Conservation (phyloP, 2,888 invertebrate species). For the Phyllotreta striolata region DNA sequence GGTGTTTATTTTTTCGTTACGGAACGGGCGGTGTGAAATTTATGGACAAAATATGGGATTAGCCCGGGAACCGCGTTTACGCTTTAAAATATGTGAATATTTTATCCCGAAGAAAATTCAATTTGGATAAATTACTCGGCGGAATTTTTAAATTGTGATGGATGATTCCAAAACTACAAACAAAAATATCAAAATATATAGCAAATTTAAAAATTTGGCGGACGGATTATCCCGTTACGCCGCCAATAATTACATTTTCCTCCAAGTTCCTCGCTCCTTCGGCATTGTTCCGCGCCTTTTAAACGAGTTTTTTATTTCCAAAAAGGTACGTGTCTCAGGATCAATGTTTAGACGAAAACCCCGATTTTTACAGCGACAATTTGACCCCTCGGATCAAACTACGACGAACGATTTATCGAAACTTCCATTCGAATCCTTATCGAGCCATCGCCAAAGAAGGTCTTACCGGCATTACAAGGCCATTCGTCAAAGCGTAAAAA, state of each 20-base stretch:
- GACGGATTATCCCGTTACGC: no score
- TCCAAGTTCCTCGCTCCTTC: no score
- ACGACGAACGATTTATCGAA: conserved; percentile 28
- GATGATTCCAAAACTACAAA: no score
- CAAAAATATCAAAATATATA: no score
- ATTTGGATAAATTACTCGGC: no score
- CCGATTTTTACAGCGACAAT: conserved; percentile 14
- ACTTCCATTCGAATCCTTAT: conserved; percentile 29
- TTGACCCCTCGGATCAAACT: conserved; percentile 22
- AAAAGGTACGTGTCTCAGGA: no score
- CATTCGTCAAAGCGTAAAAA: conserved; percentile 35
- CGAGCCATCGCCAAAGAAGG: conserved; percentile 14
- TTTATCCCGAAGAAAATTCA: no score
- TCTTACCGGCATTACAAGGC: conserved; percentile 29
- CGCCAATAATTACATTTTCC: no score
- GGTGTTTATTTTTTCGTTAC: conserved; percentile 9
- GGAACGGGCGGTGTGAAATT: conserved; percentile 4
- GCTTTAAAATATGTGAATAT: not conserved
- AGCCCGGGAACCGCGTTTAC: not conserved
- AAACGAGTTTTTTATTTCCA: no score
- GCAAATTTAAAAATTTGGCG: no score
- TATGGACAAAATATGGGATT: conserved; percentile 13
- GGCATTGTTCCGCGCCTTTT: no score
- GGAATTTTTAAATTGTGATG: no score
- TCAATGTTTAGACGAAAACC: not conserved